Percentiles rank a stretch among this genome's conserved stretches.
Conservation (phyloP, 1,140 invertebrate species). For the Dufourea novaeangliae region DNA sequence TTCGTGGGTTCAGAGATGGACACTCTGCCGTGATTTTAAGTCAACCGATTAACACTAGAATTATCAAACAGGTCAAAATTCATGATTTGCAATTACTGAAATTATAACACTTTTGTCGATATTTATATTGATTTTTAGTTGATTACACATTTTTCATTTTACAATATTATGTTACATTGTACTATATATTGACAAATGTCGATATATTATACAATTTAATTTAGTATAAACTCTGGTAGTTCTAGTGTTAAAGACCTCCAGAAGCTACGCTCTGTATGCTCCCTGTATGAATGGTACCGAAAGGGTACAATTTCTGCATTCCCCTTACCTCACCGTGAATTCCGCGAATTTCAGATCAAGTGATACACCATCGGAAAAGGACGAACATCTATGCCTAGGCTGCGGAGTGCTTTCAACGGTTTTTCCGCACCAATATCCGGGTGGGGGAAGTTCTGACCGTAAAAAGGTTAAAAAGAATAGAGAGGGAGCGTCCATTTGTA, state of each 20-base stretch:
- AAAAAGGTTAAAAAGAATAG: slow-evolving; percentile 21
- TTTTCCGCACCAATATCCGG: slow-evolving; percentile 10
- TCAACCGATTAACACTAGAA: no score
- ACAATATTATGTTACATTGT: no score
- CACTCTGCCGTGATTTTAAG: no score
- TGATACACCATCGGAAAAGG: slow-evolving; percentile 8
- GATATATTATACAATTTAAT: no score
- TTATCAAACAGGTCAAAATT: no score
- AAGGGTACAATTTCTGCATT: neutral
- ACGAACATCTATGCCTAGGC: slow-evolving; percentile 12
- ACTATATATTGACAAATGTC: no score
- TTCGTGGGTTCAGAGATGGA: slow-evolving; percentile 8
- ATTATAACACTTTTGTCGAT: no score
- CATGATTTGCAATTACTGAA: no score
- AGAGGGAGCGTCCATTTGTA: neutral
- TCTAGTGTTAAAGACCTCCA: slow-evolving; percentile 36
- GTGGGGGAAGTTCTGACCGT: slow-evolving; percentile 12
- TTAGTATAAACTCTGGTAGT: no score
- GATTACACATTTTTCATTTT: no score
- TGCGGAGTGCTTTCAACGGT: slow-evolving; percentile 24
- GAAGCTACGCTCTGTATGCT: slow-evolving; percentile 13
- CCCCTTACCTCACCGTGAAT: neutral
- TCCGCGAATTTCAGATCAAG: slow-evolving; percentile 1
- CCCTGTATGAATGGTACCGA: neutral
- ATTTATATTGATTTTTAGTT: no score